Evolutionary conservation across 2,113 vertebrate genomes (phyloP), one percentile per base, ranked within the genome.

Genomic region (Ammodramus savannarum): DNA sequence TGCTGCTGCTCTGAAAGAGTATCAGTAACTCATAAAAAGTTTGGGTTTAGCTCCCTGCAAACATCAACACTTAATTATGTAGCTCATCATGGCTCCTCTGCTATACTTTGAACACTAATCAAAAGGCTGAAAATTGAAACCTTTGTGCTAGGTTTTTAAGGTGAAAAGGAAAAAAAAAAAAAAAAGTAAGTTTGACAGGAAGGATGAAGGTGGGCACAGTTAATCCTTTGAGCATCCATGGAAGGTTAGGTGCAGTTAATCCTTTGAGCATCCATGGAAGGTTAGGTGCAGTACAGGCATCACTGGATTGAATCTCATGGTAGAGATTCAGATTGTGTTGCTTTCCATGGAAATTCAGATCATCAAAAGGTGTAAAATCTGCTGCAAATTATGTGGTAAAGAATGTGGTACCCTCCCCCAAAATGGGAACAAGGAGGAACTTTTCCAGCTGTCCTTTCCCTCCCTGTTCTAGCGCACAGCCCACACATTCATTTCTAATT

Each of bases 221-320:
- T 52, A 57, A n/a, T 62, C 1, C 0, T 75, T 32, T 66, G 34
- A 67, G 32, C 14, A 23, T 22, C 55, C 0, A 0, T 34, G 41
- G 22, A 13, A 49, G 9, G 6, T 25, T 62, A 71, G 20, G 26
- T 44, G 29, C 4, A 46, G 26, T 21, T n/a, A n/a, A n/a, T n/a
- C n/a, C n/a, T n/a, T 32, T 66, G 34, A 67, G 32, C 14, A 23
- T 22, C 55, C 0, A 0, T 34, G 41, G 22, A 13, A 49, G 9
- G 6, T 25, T 62, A 71, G 20, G 26, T 44, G 29, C 4, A 46
- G 26, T 21, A 36, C 27, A 68, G 7, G 13, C 13, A 41, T 44
- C 27, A 20, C 19, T 41, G 51, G 7, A 9, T n/a, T 12, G 36
- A 67, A 58, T 71, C 26, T 68, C 13, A 12, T 22, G 15, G 36